Conservation (phyloP, 2,797 vertebrate species). For the Pempheris klunzingeri region DNA sequence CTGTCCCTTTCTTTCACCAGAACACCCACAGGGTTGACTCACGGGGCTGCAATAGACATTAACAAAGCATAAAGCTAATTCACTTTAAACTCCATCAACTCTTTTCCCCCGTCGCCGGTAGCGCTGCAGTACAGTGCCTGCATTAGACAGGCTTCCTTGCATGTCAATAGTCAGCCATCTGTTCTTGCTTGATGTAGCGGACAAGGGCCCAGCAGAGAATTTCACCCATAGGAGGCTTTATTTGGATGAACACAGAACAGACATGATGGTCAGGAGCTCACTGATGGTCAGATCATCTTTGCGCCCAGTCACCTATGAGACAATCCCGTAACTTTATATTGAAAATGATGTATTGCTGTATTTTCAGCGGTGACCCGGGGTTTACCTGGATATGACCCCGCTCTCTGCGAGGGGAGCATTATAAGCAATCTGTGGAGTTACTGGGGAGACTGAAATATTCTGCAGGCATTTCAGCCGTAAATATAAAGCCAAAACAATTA, state of each 20-base stretch:
- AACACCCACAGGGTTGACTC: conserved; percentile 48
- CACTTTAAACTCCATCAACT: conserved; percentile 76
- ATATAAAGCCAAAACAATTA: conserved; percentile 74
- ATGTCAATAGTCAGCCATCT: conserved; percentile 77
- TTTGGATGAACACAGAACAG: conserved; percentile 53
- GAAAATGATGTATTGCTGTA: conserved; percentile 36
- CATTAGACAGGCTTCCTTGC: conserved; percentile 73
- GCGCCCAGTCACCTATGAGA: conserved; percentile 49
- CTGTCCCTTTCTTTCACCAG: conserved; percentile 19
- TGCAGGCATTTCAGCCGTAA: conserved; percentile 55
- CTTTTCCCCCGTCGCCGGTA: conserved; percentile 60
- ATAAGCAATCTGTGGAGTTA: conserved; percentile 35
- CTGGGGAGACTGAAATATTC: conserved; percentile 34
- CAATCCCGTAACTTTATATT: conserved; percentile 45
- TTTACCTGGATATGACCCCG: conserved; percentile 55
- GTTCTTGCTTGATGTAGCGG: conserved; percentile 59
- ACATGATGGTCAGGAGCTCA: conserved; percentile 61
- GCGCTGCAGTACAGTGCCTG: conserved; percentile 54
- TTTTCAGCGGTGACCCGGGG: conserved; percentile 39
- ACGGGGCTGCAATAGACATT: conserved; percentile 57
- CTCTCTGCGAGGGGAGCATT: conserved; percentile 37
- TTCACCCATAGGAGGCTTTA: conserved; percentile 65
- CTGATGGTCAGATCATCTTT: conserved; percentile 54
- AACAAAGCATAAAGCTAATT: conserved; percentile 76
- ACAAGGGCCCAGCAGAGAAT: conserved; percentile 67